Evolutionary conservation across 2,113 vertebrate species (phyloP).

Genomic region (Ictalurus furcatus): DNA sequence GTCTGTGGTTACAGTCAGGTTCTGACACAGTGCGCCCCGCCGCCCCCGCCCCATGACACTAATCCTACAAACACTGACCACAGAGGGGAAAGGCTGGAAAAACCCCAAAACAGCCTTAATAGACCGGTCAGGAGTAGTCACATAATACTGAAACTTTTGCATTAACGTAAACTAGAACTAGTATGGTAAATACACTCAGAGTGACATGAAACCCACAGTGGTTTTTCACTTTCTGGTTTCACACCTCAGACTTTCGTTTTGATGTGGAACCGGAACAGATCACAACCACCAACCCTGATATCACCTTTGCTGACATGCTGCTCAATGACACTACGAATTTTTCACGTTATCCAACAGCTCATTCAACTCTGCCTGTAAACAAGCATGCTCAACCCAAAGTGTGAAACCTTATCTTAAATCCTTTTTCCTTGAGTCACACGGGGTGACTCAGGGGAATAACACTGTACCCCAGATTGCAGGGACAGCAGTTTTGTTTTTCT

Average conservation of each 20-base stretch:
- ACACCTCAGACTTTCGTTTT: slow-evolving; percentile 55
- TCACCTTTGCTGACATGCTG: slow-evolving; percentile 1
- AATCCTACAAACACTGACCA: slow-evolving; percentile 48
- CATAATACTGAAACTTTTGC: slow-evolving; percentile 13
- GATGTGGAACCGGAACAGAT: slow-evolving; percentile 49
- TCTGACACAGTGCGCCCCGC: slow-evolving; percentile 56
- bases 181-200: not conserved
- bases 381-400: slow-evolving; percentile 2
- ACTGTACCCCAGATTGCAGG: slow-evolving; percentile 58
- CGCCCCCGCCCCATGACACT: not conserved
- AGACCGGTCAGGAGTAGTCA: not conserved
- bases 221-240: slow-evolving; percentile 54
- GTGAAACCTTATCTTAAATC: slow-evolving; percentile 21
- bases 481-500: slow-evolving; percentile 66
- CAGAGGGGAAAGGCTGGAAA: slow-evolving; percentile 21
- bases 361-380: not conserved
- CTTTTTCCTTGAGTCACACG: too few species aligned
- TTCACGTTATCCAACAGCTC: slow-evolving; percentile 13
- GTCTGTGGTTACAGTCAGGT: slow-evolving; percentile 63
- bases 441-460: slow-evolving; percentile 43
- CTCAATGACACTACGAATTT: not conserved
- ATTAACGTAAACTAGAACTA: slow-evolving; percentile 3
- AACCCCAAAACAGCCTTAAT: slow-evolving; percentile 1
- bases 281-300: slow-evolving; percentile 38
- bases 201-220: slow-evolving; percentile 46